Percentiles rank a stretch among this genome's conserved stretches.
Conservation (phyloP, 2,113 vertebrate genomes). For the Salvator merianae region DNA sequence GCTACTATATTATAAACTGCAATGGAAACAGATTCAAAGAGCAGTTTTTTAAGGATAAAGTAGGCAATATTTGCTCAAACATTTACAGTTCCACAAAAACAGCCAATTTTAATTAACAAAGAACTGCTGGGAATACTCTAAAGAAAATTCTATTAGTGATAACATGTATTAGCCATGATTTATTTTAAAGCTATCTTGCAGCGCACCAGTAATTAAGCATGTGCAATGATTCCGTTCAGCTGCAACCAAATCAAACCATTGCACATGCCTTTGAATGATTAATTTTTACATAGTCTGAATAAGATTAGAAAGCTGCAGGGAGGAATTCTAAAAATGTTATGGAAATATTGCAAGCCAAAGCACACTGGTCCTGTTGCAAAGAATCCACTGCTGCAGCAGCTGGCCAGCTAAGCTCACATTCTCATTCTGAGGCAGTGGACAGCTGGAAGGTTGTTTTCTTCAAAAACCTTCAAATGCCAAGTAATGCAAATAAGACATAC, state of each 20-base stretch:
- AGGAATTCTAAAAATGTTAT: neutral
- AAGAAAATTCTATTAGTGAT: neutral
- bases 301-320: neutral
- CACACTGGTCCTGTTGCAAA: neutral
- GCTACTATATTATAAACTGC: neutral
- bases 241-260: no score
- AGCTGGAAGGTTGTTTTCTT: neutral
- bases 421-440: neutral
- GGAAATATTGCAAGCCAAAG: neutral
- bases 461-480: neutral
- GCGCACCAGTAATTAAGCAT: neutral
- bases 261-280: neutral
- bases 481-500: conserved; percentile 2
- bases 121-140: neutral
- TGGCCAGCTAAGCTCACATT: neutral
- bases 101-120: conserved; percentile 8
- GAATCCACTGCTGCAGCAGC: neutral
- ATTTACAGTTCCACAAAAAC: conserved; percentile 11
- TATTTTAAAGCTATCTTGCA: neutral
- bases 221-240: no score
- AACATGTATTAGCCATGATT: neutral
- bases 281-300: accelerated
- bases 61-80: neutral
- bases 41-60: conserved; percentile 1
- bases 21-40: conserved; percentile 10